These are phyloP conservation scores for Homarus gammarus DNA, from an alignment of 2,888 invertebrate species.

Conservation along the genomic window DNA sequence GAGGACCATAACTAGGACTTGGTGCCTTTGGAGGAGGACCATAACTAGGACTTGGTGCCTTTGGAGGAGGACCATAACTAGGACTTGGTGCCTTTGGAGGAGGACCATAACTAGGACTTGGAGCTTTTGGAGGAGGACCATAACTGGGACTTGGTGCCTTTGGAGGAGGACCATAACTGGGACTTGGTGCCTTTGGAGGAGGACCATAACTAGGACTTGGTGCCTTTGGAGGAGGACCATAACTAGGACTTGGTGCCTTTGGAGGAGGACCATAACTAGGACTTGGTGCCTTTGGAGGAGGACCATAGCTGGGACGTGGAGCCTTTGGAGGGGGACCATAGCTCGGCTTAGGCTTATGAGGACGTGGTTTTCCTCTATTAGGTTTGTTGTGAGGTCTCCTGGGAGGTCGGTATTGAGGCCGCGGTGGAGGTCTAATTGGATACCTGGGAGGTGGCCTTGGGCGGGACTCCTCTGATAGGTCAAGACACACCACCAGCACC, in stretches of 20 bases:
- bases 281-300: conserved; percentile 18
- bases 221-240: conserved; percentile 62
- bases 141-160: conserved; percentile 43
- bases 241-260: conserved; percentile 38
- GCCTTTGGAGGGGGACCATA: conserved; percentile 27
- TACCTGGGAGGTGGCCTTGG: not conserved
- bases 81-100: conserved; percentile 49
- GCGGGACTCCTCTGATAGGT: conserved; percentile 13
- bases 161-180: conserved; percentile 50
- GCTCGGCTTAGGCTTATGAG: conserved; percentile 14
- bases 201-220: conserved; percentile 50
- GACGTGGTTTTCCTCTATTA: conserved; percentile 9
- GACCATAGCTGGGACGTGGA: conserved; percentile 38
- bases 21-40: conserved; percentile 47
- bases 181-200: conserved; percentile 51
- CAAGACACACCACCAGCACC: conserved; percentile 10
- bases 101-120: conserved; percentile 40
- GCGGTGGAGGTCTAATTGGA: not conserved
- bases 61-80: conserved; percentile 53
- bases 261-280: conserved; percentile 49
- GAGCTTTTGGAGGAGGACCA: conserved; percentile 49
- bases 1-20: conserved; percentile 42
- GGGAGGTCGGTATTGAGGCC: conserved; percentile 23
- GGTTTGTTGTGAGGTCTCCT: conserved; percentile 21
- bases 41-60: conserved; percentile 44